Base-by-base conservation (phyloP, 2,797 vertebrate genomes). In the Anguilla obscura region DNA sequence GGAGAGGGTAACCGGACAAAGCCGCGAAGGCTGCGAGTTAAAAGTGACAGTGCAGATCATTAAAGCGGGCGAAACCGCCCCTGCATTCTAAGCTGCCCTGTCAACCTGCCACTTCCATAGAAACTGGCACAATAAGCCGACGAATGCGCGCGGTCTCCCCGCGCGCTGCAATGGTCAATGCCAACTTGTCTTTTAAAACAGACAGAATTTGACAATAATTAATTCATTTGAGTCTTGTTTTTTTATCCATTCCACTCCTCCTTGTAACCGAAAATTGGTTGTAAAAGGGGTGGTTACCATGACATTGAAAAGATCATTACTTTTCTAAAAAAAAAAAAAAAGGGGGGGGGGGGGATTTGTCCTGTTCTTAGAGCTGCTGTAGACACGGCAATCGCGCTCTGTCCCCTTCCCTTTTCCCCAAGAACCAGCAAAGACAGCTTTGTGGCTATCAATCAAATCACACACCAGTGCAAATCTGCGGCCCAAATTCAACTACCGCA, bases 101-200 rank as follows among this genome's bases (percentile, higher is more conserved):
- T 96, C 95, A 95, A 96, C 96, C 96, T 96, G 96, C 96, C 96
- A 96, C 90, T 92, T 94, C 93, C 93, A 94, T 95, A 95, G 94
- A 96, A 94, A 95, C 90, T 93, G n/a, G 87, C 95, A 95, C 95
- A 96, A 96, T 95, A 93, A 94, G 95, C 58, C 94, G 95, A 94
- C 94, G 90, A 90, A 94, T 94, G 93, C 94, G 94, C 94, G 94
- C 94, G 92, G 96, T 94, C 95, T 96, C 96, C 94, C 94, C 95
- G 94, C 92, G 93, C 92, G 91, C 91, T 9, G 21, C 45, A 82
- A 93, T 89, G 95, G 95, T 94, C 95, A 96, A 93, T 96, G 95
- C 96, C 96, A 96, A 94, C 93, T 92, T 92, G 93, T 92, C 93
- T 95, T 56, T 92, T 90, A 90, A 89, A 93, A 92, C 95, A 95